phyloP scores from a whole-genome alignment of 2,888 invertebrate species.

The Beris chalybata region DNA sequence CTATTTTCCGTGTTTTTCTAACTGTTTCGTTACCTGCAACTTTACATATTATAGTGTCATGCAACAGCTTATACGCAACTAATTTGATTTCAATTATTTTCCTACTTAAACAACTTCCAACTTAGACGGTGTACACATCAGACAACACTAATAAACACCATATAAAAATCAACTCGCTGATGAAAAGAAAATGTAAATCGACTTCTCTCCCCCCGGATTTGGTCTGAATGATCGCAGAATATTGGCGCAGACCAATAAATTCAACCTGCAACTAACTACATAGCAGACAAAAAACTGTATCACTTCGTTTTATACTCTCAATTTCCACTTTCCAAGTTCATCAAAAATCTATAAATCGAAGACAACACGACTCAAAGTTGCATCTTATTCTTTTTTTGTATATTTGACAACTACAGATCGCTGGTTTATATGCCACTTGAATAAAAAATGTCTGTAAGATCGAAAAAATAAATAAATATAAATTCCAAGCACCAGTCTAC shows the following conservation, averaged over 20 bases:
- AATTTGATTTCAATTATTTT: no score
- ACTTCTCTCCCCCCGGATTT: no score
- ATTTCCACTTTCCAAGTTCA: conserved; percentile 16
- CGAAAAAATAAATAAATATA: conserved; percentile 21
- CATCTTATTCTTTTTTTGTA: conserved; percentile 9
- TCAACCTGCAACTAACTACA: no score
- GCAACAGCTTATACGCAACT: no score
- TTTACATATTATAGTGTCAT: no score
- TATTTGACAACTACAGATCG: conserved; percentile 24
- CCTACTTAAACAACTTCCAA: no score
- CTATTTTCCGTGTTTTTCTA: no score
- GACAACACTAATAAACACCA: no score
- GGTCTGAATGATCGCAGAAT: conserved; percentile 6
- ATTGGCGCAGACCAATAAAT: conserved; percentile 22
- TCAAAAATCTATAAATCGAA: conserved; percentile 34
- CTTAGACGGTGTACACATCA: no score
- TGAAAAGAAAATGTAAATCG: no score
- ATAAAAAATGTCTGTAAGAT: conserved; percentile 1
- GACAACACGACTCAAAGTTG: conserved; percentile 10
- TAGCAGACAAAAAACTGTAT: conserved; percentile 17
- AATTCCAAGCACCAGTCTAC: not conserved
- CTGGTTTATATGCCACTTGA: conserved; percentile 12
- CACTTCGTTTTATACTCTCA: conserved; percentile 23
- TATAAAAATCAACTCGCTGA: no score
- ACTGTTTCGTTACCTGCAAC: no score